These are phyloP conservation scores for Chionis minor DNA, from an alignment of 2,113 vertebrate genomes.

Conservation along the genomic window DNA sequence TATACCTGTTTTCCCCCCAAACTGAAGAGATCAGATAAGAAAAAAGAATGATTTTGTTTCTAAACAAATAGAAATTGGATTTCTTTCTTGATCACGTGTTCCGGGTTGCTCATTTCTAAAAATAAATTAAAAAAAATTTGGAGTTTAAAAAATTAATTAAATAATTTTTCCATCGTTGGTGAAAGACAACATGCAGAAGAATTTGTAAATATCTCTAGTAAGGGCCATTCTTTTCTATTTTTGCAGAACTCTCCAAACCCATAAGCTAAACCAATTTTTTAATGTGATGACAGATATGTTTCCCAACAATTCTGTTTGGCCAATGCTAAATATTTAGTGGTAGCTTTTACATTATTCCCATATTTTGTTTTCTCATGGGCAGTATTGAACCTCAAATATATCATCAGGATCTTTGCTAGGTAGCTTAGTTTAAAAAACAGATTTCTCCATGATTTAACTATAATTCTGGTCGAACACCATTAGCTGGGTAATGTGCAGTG, in stretches of 20 bases:
- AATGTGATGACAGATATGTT: conserved; percentile 41
- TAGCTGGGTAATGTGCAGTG: neutral
- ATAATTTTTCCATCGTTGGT: neutral
- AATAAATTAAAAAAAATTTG: neutral
- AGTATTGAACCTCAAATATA: neutral
- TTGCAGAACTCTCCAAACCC: neutral
- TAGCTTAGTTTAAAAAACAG: conserved; percentile 3
- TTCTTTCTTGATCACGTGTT: neutral
- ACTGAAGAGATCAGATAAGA: neutral
- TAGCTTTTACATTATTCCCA: conserved; percentile 26
- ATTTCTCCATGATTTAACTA: neutral
- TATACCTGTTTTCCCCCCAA: rapidly evolving
- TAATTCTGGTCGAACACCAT: neutral
- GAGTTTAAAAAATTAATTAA: neutral
- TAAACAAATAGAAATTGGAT: neutral
- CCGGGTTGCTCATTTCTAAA: neutral
- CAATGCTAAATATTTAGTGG: neutral
- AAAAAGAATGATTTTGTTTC: neutral
- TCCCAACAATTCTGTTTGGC: neutral
- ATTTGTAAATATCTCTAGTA: neutral
- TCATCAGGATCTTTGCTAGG: neutral
- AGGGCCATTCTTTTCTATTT: neutral
- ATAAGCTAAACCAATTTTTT: conserved; percentile 26
- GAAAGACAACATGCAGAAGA: neutral
- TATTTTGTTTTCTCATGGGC: conserved; percentile 31